These are phyloP conservation scores for Perizoma flavofasciatum DNA, from an alignment of 2,888 invertebrate species.

Conservation along the genomic window DNA sequence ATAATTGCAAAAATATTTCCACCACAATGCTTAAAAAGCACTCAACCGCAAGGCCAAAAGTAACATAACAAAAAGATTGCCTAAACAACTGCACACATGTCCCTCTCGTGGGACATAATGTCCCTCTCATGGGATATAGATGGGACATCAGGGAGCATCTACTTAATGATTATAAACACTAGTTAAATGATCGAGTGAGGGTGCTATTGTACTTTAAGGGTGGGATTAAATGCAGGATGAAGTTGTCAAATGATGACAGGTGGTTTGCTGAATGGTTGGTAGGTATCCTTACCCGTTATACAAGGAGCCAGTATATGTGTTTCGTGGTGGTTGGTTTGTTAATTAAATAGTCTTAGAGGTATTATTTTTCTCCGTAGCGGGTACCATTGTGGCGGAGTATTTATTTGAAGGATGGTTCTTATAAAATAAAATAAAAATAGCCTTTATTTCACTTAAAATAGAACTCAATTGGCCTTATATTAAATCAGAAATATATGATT, in stretches of 20 bases:
- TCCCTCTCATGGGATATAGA: slow-evolving; percentile 43
- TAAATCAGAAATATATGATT: too few relatives aligned
- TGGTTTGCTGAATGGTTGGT: not conserved
- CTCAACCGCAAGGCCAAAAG: slow-evolving; percentile 29
- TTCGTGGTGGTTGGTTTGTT: too few relatives aligned
- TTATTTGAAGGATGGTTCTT: too few relatives aligned
- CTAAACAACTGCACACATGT: slow-evolving; percentile 22
- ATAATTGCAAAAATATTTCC: slow-evolving; percentile 22
- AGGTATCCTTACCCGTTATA: too few relatives aligned
- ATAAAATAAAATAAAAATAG: too few relatives aligned
- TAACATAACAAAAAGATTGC: slow-evolving; percentile 28
- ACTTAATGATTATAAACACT: slow-evolving; percentile 77
- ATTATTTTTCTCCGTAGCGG: too few relatives aligned
- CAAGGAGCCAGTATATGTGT: too few relatives aligned
- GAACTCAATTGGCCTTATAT: too few relatives aligned
- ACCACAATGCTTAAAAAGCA: slow-evolving; percentile 24
- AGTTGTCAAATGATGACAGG: not conserved
- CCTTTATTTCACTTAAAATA: too few relatives aligned
- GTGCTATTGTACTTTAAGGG: slow-evolving; percentile 24
- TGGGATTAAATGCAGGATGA: slow-evolving; percentile 15
- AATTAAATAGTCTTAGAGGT: too few relatives aligned
- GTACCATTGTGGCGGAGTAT: too few relatives aligned
- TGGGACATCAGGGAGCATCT: slow-evolving; percentile 42
- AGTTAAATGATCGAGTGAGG: slow-evolving; percentile 73
- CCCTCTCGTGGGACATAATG: slow-evolving; percentile 40